phyloP scores from a whole-genome alignment of 2,113 vertebrate species.

The Dolichallabes microphthalmus region DNA sequence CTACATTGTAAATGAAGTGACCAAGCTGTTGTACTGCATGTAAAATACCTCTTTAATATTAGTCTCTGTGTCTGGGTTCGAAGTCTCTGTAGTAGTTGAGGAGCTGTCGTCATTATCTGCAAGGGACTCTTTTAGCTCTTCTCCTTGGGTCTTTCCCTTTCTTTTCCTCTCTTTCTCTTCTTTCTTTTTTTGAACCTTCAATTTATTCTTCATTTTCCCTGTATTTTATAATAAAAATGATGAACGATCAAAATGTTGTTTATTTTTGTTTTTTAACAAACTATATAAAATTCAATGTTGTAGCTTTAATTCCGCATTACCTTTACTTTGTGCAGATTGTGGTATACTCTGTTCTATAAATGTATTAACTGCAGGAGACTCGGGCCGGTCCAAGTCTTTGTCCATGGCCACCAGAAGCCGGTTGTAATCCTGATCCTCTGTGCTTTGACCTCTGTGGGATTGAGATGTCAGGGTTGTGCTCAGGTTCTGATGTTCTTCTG shows the following conservation, averaged over 20 bases:
- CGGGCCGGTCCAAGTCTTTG: constrained; percentile 90
- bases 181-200: constrained; percentile 84
- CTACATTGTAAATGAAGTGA: background rate
- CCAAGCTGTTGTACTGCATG: background rate
- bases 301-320: constrained; percentile 64
- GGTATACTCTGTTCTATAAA: constrained; percentile 84
- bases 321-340: constrained; percentile 84
- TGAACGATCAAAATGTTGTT: background rate
- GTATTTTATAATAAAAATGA: constrained; percentile 69
- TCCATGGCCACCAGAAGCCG: constrained; percentile 93
- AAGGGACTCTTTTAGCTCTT: constrained; percentile 86
- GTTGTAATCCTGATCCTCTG: constrained; percentile 85
- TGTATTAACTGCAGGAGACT: constrained; percentile 68
- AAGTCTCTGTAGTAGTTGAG: constrained; percentile 97
- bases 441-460: constrained; percentile 76
- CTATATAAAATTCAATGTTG: background rate
- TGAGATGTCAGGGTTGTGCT: constrained; percentile 66
- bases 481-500: constrained; percentile 77
- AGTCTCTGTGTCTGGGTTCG: constrained; percentile 90
- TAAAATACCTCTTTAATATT: constrained; percentile 85
- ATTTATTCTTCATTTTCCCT: constrained; percentile 85
- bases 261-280: background rate
- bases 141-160: constrained; percentile 81
- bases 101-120: constrained; percentile 95
- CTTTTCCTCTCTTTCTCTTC: constrained; percentile 87